Evolutionary conservation across 1,140 invertebrate genomes (phyloP).

Genomic region (Steinernema khuongi): DNA sequence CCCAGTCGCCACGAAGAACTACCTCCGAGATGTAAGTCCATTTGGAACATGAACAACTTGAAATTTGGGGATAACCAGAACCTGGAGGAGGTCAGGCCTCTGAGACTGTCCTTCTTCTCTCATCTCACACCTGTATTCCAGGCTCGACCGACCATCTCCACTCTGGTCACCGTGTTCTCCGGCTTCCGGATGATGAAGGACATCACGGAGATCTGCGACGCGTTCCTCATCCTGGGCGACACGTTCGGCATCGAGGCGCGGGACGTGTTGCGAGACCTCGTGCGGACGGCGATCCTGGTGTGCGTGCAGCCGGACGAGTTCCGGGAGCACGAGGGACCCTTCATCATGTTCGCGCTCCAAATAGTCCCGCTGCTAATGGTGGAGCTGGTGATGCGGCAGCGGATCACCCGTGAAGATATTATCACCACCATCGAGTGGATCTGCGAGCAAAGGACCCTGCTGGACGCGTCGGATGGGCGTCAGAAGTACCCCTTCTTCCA

Average conservation of each 20-base stretch:
- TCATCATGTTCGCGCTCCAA: background rate
- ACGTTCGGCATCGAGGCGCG: background rate
- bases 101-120: too few relatives aligned
- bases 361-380: background rate
- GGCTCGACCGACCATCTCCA: background rate
- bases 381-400: background rate
- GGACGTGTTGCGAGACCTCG: background rate
- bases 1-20: background rate
- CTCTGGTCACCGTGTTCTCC: background rate
- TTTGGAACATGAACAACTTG: too few relatives aligned
- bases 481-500: background rate
- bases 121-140: background rate
- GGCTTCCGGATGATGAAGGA: background rate
- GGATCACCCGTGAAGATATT: background rate
- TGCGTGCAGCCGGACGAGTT: background rate
- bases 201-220: slow-evolving; percentile 2
- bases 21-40: background rate
- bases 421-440: background rate
- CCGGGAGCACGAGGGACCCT: background rate
- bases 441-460: background rate
- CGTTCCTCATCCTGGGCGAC: background rate
- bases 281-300: background rate
- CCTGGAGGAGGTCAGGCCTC: too few relatives aligned
- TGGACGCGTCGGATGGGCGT: background rate
- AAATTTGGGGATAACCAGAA: too few relatives aligned